Conservation (phyloP, 2,888 invertebrate genomes). For the Caprella mutica region DNA sequence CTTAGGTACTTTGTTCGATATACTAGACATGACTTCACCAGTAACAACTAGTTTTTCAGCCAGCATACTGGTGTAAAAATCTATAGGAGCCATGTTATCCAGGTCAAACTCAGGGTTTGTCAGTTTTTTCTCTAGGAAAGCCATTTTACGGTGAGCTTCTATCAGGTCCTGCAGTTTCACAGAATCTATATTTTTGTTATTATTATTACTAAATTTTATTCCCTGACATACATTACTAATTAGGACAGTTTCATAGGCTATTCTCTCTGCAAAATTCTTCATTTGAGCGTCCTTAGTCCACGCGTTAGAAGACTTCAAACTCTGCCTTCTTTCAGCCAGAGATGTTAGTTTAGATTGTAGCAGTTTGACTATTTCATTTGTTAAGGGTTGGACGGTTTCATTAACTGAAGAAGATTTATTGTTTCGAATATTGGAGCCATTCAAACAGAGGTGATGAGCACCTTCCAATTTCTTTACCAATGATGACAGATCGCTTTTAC, state of each 20-base stretch:
- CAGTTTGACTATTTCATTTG: conserved; percentile 57
- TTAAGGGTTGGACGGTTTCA: no score
- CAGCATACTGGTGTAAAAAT: conserved; percentile 62
- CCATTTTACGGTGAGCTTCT: conserved; percentile 30
- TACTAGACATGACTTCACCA: conserved; percentile 37
- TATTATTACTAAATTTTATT: conserved; percentile 43
- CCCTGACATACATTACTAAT: conserved; percentile 36
- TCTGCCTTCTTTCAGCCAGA: conserved; percentile 55
- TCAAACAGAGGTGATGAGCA: no score
- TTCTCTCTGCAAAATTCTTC: conserved; percentile 62
- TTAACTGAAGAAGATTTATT: no score
- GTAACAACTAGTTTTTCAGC: conserved; percentile 49
- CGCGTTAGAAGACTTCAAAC: conserved; percentile 50
- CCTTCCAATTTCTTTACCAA: no score
- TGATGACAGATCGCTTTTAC: conserved; percentile 22
- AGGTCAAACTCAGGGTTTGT: conserved; percentile 47
- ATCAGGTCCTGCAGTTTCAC: conserved; percentile 30
- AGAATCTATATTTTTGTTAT: conserved; percentile 21
- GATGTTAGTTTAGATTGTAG: conserved; percentile 57
- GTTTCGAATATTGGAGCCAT: no score
- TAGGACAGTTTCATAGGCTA: conserved; percentile 66
- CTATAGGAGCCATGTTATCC: conserved; percentile 47
- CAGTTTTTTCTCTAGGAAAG: conserved; percentile 41
- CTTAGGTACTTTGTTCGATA: conserved; percentile 9
- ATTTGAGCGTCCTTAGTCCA: conserved; percentile 56